Evolutionary conservation across 2,888 invertebrate species (phyloP).

Genomic region (Chesias legatella): DNA sequence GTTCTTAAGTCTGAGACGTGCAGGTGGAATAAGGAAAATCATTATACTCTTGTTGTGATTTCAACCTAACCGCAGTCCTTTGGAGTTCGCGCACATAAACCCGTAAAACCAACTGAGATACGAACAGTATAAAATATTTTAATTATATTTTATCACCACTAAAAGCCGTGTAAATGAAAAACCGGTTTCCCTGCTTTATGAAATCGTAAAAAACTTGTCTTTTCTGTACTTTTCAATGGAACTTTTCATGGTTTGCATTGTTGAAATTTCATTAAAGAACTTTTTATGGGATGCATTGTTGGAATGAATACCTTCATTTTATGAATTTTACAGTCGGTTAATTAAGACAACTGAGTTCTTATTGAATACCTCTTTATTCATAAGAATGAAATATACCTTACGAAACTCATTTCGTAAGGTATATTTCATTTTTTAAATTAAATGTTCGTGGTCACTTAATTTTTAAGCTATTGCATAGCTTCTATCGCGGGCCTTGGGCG

Average conservation of each 20-base stretch:
- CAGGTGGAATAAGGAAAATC: too few species aligned
- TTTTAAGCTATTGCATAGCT: too few species aligned
- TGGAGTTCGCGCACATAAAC: conserved; percentile 51
- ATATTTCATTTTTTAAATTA: too few species aligned
- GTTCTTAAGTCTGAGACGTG: too few species aligned
- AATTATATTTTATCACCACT: conserved; percentile 80
- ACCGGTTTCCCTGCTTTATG: conserved; percentile 73
- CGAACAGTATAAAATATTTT: conserved; percentile 75
- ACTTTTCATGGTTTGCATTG: conserved; percentile 72
- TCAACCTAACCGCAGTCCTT: conserved; percentile 49
- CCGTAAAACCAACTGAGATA: conserved; percentile 70
- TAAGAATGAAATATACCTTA: too few species aligned
- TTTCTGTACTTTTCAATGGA: conserved; percentile 36
- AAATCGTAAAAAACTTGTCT: conserved; percentile 79
- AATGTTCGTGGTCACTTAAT: too few species aligned
- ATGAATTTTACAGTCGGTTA: conserved; percentile 18
- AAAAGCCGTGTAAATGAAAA: conserved; percentile 79
- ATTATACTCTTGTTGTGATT: conserved; percentile 36
- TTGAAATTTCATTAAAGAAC: conserved; percentile 60
- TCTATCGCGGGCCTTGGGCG: too few species aligned
- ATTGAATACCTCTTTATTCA: background rate
- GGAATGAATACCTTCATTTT: conserved; percentile 16
- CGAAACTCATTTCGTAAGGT: too few species aligned
- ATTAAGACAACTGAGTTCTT: conserved; percentile 9
- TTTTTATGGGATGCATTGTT: conserved; percentile 20